These are phyloP conservation scores for Orchestes rusci DNA, from an alignment of 2,888 invertebrate species.

Conservation along the genomic window DNA sequence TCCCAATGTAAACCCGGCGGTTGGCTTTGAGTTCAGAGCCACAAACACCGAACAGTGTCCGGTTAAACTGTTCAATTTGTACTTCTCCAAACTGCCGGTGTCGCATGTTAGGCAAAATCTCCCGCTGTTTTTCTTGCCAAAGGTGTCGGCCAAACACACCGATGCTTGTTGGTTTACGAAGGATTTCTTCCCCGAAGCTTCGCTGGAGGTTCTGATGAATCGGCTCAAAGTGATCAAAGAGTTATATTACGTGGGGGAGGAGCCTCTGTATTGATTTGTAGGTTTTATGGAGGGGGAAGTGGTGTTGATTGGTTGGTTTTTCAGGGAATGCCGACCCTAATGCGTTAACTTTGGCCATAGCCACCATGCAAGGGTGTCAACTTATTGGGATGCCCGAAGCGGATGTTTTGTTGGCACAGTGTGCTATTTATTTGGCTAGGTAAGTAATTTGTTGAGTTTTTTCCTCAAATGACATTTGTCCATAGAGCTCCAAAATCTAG, in stretches of 20 bases:
- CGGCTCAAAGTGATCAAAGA: conserved; percentile 32
- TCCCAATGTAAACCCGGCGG: too few relatives aligned
- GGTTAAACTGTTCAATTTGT: conserved; percentile 88
- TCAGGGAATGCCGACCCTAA: conserved; percentile 59
- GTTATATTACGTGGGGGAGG: conserved; percentile 3
- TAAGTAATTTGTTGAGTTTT: neutral
- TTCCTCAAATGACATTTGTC: neutral
- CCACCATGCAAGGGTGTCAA: conserved; percentile 73
- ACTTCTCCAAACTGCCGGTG: conserved; percentile 70
- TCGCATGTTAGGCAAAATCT: too few relatives aligned
- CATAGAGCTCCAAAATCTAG: conserved; percentile 63
- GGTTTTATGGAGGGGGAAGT: neutral
- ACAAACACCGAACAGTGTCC: conserved; percentile 68
- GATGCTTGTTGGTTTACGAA: too few relatives aligned
- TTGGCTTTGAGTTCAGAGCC: neutral
- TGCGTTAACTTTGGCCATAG: conserved; percentile 61
- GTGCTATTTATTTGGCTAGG: conserved; percentile 63
- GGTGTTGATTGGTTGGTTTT: neutral
- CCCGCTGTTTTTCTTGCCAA: too few relatives aligned
- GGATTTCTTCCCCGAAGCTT: too few relatives aligned
- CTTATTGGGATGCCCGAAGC: conserved; percentile 77
- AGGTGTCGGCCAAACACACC: too few relatives aligned
- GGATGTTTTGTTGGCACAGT: conserved; percentile 69
- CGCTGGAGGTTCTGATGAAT: conserved; percentile 80
- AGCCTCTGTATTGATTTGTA: too few relatives aligned